Conservation (phyloP, 1,140 invertebrate species). For the Drosophila nasuta region DNA sequence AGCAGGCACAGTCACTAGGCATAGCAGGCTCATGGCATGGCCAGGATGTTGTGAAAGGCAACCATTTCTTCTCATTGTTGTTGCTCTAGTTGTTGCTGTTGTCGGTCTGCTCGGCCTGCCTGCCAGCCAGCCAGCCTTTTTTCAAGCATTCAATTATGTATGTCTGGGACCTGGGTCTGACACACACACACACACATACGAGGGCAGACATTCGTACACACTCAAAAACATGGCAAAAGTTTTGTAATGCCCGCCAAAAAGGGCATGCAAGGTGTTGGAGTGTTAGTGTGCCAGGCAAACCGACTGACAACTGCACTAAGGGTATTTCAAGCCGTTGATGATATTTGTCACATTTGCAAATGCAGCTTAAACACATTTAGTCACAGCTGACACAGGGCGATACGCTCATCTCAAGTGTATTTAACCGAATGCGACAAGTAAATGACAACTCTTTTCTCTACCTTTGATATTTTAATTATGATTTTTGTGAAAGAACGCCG, state of each 20-base stretch:
- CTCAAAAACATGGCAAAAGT: conserved; percentile 76
- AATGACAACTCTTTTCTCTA: background rate
- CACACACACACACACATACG: conserved; percentile 61
- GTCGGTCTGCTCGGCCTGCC: conserved; percentile 35
- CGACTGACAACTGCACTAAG: conserved; percentile 44
- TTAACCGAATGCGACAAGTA: background rate
- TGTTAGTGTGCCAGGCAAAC: conserved; percentile 64
- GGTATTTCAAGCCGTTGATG: conserved; percentile 30
- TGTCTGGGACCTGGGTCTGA: conserved; percentile 79
- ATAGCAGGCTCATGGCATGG: conserved; percentile 59
- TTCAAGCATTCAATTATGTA: conserved; percentile 83
- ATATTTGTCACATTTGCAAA: conserved; percentile 21
- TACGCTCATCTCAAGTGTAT: background rate
- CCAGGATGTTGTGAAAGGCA: conserved; percentile 72
- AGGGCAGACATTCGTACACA: conserved; percentile 27
- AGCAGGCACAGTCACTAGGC: conserved; percentile 43
- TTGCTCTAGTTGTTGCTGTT: conserved; percentile 34
- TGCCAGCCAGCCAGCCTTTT: conserved; percentile 71
- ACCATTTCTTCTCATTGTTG: conserved; percentile 45
- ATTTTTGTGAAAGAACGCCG: too few relatives aligned
- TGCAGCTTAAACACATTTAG: background rate
- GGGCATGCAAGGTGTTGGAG: conserved; percentile 75
- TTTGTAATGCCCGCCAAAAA: conserved; percentile 81
- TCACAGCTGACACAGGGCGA: background rate
- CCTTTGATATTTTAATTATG: background rate